Evolutionary conservation across 2,113 vertebrate genomes (phyloP), one percentile per base, ranked within the genome.

Genomic region (Clupea harengus): DNA sequence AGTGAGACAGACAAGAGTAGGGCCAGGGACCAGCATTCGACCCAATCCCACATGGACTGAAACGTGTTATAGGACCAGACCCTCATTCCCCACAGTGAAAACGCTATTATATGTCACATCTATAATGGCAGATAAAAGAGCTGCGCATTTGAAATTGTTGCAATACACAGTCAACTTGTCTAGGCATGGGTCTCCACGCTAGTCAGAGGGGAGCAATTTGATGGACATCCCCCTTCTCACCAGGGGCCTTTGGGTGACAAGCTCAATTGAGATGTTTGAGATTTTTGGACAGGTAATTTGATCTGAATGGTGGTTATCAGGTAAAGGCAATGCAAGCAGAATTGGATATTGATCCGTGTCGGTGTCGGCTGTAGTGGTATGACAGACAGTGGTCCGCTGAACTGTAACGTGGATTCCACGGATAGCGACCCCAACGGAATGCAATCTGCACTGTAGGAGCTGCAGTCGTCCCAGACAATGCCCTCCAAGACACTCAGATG

Each of bases 261-360:
- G 91, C 88, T 78, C 85, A 83, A 54, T 25, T 0, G 85, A 88
- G 85, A 85, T 85, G 88, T 85, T 83, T 89, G 91, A 89, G 87
- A 89, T 88, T 92, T 89, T 88, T 86, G 89, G 87, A 88, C 85
- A 85, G 87, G 87, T 85, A 87, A 75, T 75, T 75, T 75, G 67
- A 88, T 90, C 85, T 88, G 87, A 60, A 84, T 80, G 84, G 85
- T 89, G 89, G 89, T 92, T 91, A 91, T 92, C 87, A 83, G 88
- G 83, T 85, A 91, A 85, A 90, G 90, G 88, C 83, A 87, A 86
- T 89, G 90, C 89, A 86, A 91, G 86, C 89, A 89, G 93, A 92
- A 94, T 93, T 94, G 90, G 92, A 92, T 94, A 94, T 94, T 93
- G 93, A 94, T 94, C 90, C 88, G 89, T 78, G 85, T 83, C 17